A percentile compares a stretch with the other conserved stretches of the same genome.
phyloP scores from a whole-genome alignment of 2,797 vertebrate genomes.

The Dipus sagitta region DNA sequence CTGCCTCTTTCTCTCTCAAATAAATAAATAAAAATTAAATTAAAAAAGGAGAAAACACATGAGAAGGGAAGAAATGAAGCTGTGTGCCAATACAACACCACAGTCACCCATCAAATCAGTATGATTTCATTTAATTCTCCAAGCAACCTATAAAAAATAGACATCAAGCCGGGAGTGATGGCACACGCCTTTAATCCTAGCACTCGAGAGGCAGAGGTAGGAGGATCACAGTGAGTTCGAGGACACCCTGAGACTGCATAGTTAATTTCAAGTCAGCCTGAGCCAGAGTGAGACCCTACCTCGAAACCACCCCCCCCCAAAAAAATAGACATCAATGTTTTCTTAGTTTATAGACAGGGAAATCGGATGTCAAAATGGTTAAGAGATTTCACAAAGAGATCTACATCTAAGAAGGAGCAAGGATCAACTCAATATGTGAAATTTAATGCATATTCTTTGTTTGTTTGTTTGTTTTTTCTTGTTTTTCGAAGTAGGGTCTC shows the following conservation, averaged over 20 bases:
- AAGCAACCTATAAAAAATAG: background rate
- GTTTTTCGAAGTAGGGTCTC: too few relatives aligned
- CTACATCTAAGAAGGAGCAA: background rate
- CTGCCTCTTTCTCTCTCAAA: too few relatives aligned
- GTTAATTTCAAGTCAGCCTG: too few relatives aligned
- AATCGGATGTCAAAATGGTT: background rate
- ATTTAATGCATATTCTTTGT: background rate
- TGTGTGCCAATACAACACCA: background rate
- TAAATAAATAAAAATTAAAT: too few relatives aligned
- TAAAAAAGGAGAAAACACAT: too few relatives aligned
- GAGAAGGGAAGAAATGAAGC: background rate
- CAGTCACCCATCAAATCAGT: background rate
- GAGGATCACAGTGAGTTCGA: too few relatives aligned
- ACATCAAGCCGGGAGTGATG: background rate
- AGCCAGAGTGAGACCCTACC: too few relatives aligned
- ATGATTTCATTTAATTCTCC: background rate
- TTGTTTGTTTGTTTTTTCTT: too few relatives aligned
- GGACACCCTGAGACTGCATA: too few relatives aligned
- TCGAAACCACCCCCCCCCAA: too few relatives aligned
- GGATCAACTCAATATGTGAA: background rate
- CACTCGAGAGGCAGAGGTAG: too few relatives aligned
- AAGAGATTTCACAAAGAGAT: background rate
- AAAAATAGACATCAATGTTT: background rate
- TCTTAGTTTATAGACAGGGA: conserved; percentile 30
- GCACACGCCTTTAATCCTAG: too few relatives aligned